Evolutionary conservation across 37 sponge, comb jelly and placozoan genomes (phyloP).

Genomic region (Spongilla lacustris): DNA sequence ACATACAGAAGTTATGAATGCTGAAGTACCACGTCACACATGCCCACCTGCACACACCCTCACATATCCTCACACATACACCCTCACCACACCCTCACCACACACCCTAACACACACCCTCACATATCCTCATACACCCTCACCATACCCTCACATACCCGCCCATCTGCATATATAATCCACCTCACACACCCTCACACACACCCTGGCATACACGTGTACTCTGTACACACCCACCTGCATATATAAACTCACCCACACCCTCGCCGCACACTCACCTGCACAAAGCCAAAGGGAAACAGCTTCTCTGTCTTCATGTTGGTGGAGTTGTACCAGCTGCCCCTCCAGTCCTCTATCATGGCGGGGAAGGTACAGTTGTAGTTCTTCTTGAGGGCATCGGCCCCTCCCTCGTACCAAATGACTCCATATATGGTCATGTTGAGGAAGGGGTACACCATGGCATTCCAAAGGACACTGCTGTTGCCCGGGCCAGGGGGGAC

Average conservation of each 20-base stretch:
- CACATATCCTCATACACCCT: too few relatives aligned
- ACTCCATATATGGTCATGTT: constrained; percentile 73
- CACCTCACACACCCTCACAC: too few relatives aligned
- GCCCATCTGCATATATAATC: too few relatives aligned
- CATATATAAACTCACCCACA: background rate
- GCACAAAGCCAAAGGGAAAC: constrained; percentile 69
- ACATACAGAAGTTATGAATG: too few relatives aligned
- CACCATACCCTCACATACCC: too few relatives aligned
- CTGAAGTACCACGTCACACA: too few relatives aligned
- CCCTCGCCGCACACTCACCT: constrained; percentile 12
- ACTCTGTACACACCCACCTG: background rate
- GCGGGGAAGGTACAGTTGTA: constrained; percentile 71
- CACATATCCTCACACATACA: too few relatives aligned
- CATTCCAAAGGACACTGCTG: constrained; percentile 69
- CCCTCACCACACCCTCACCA: too few relatives aligned
- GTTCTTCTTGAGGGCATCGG: constrained; percentile 40
- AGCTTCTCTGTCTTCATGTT: constrained; percentile 12
- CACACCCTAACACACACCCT: too few relatives aligned
- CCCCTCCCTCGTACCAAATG: constrained; percentile 82
- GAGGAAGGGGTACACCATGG: constrained; percentile 76
- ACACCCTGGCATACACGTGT: background rate
- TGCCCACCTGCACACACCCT: too few relatives aligned
- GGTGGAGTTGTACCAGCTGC: constrained; percentile 46
- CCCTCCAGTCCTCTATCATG: constrained; percentile 81
- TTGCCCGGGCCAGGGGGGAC: background rate